Evolutionary conservation across 2,113 vertebrate species (phyloP).

Genomic region (Rostratula benghalensis): DNA sequence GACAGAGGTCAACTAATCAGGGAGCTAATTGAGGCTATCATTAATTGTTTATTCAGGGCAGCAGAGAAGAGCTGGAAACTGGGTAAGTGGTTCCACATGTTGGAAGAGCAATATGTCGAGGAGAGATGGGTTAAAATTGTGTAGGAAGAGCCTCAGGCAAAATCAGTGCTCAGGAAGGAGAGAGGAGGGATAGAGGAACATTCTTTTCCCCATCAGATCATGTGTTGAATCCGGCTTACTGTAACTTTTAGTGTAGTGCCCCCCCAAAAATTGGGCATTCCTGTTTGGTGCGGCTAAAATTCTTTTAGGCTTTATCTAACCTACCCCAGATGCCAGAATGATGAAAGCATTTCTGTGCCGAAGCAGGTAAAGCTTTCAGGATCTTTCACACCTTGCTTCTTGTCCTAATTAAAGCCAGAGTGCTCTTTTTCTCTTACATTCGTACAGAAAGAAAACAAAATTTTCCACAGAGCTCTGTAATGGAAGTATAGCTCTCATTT

Average conservation of each 20-base stretch:
- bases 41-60: background rate
- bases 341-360: background rate
- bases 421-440: background rate
- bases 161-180: background rate
- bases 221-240: background rate
- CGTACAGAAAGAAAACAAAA: background rate
- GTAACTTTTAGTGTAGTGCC: background rate
- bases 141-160: background rate
- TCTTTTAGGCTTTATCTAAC: background rate
- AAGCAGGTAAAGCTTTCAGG: background rate
- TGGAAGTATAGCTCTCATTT: background rate
- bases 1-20: background rate
- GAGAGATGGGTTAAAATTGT: background rate
- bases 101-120: background rate
- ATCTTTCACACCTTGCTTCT: background rate
- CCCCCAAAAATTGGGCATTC: background rate
- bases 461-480: background rate
- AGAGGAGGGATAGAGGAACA: background rate
- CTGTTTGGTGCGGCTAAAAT: background rate
- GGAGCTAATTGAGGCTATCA: background rate
- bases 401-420: background rate
- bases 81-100: background rate
- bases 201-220: background rate
- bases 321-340: background rate
- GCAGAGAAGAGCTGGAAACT: background rate